Base-by-base conservation (phyloP, 1,140 invertebrate species). In the Cecropterus lyciades region DNA sequence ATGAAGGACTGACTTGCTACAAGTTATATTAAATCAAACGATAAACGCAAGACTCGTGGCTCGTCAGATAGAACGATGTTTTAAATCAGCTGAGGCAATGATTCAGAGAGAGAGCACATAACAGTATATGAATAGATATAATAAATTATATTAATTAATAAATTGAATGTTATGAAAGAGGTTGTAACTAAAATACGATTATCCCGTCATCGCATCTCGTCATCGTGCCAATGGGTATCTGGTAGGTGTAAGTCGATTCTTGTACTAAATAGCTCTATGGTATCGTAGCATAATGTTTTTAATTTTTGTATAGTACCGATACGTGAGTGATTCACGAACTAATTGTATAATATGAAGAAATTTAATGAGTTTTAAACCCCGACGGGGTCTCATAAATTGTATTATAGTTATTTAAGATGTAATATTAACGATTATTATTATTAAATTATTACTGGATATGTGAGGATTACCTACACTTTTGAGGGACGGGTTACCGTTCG, bases 231-330 rank as follows among this genome's bases (percentile, higher is more conserved):
- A 80, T 68, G 72, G 85, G 82, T 83, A 85, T 87, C 69, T 82
- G 75, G 79, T 91, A 90, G 87, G 74, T 63, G 77, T 91, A 91
- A 90, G 86, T 88, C 80, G 80, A 84, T 87, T 89, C 87, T 90
- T 87, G 84, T 90, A 89, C 80, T 82, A 83, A 82, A 79, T 89
- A 91, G 89, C 65, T 87, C 75, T 91, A 91, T 86, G 71, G 81
- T 91, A 91, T 82, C 69, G 84, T 91, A 91, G 87, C 75, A 84
- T 85, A 87, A 91, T 84, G 85, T 91, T 90, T 91, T 91, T 88
- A 90, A 89, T 91, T 91, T 91, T 91, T 91, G 87, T 91, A 91
- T 91, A 91, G 89, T 87, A 88, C 81, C 67, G 73, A 80, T 51
- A 72, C 77, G 83, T 84, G 81, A 76, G 66, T 56, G 68, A 72